Conservation (phyloP, 2,888 invertebrate genomes). For the Xanthia togata region DNA sequence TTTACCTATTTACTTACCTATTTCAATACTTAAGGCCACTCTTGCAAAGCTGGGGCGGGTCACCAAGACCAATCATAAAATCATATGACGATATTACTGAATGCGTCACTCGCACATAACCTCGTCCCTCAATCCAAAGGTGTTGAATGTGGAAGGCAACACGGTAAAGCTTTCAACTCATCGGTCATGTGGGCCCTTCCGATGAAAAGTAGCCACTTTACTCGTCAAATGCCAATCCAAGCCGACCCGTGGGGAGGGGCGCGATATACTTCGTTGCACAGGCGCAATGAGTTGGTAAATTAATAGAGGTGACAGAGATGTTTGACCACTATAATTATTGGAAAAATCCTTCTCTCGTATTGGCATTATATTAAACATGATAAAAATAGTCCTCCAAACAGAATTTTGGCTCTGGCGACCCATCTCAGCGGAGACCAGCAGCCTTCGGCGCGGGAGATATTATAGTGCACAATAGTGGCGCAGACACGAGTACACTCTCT, state of each 20-base stretch:
- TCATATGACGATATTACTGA: slow-evolving; percentile 32
- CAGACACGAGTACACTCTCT: too few species aligned
- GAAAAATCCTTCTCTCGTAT: too few species aligned
- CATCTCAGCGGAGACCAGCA: too few species aligned
- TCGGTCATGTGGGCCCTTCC: slow-evolving; percentile 86
- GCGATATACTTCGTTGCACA: slow-evolving; percentile 73
- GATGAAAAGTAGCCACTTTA: slow-evolving; percentile 89
- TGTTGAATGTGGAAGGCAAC: slow-evolving; percentile 78
- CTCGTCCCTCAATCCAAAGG: slow-evolving; percentile 69
- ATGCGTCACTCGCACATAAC: slow-evolving; percentile 60
- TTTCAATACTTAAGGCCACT: not conserved
- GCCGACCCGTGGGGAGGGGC: slow-evolving; percentile 65
- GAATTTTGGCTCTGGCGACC: too few species aligned
- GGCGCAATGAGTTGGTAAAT: slow-evolving; percentile 51
- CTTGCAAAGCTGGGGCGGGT: not conserved
- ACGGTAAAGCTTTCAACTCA: slow-evolving; percentile 88
- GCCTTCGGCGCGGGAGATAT: too few species aligned
- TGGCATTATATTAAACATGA: too few species aligned
- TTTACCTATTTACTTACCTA: not conserved
- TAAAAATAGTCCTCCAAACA: too few species aligned
- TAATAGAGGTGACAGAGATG: slow-evolving; percentile 13
- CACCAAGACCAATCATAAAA: slow-evolving; percentile 11
- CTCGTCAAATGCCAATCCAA: slow-evolving; percentile 87
- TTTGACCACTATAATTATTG: not conserved
- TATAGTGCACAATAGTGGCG: too few species aligned